A percentile compares a stretch with the other conserved stretches of the same genome.
These are phyloP conservation scores for Gonocerus acuteangulatus DNA, from an alignment of 2,888 invertebrate species.

Conservation along the genomic window DNA sequence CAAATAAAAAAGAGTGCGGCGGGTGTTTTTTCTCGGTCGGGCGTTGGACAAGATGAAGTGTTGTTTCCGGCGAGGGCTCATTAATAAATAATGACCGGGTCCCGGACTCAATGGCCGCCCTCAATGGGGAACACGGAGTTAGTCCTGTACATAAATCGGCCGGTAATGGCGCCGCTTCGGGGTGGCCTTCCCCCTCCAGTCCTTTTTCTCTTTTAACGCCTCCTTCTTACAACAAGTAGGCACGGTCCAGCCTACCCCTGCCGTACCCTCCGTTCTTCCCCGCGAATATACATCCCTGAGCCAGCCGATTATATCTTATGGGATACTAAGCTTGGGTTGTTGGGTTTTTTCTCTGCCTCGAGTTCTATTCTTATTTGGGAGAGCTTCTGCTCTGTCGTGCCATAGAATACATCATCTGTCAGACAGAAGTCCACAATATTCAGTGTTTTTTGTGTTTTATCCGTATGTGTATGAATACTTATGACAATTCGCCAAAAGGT, in stretches of 20 bases:
- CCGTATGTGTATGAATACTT: too few relatives aligned
- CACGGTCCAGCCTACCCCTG: neutral
- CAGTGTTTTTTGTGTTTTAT: too few relatives aligned
- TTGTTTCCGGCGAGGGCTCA: slow-evolving; percentile 23
- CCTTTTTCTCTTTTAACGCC: slow-evolving; percentile 14
- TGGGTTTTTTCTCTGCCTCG: too few relatives aligned
- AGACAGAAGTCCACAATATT: too few relatives aligned
- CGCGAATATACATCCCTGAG: too few relatives aligned
- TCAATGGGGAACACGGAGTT: slow-evolving; percentile 12
- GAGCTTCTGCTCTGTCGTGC: too few relatives aligned
- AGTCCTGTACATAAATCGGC: slow-evolving; percentile 10
- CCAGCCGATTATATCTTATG: too few relatives aligned
- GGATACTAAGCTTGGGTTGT: too few relatives aligned
- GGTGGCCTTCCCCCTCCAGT: slow-evolving; percentile 9
- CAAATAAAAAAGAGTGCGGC: slow-evolving; percentile 13
- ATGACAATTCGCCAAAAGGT: too few relatives aligned
- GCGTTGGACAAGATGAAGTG: slow-evolving; percentile 24
- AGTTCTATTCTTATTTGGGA: too few relatives aligned
- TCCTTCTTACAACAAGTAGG: neutral
- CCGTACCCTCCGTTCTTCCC: neutral
- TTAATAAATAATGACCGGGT: slow-evolving; percentile 20
- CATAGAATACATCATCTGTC: too few relatives aligned
- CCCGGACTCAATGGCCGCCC: slow-evolving; percentile 12
- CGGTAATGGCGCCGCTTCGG: slow-evolving; percentile 16
- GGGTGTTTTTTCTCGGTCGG: slow-evolving; percentile 13